A percentile compares a stretch with the other conserved stretches of the same genome.
phyloP scores from a whole-genome alignment of 1,140 invertebrate genomes.

The Leptopilina clavipes region DNA sequence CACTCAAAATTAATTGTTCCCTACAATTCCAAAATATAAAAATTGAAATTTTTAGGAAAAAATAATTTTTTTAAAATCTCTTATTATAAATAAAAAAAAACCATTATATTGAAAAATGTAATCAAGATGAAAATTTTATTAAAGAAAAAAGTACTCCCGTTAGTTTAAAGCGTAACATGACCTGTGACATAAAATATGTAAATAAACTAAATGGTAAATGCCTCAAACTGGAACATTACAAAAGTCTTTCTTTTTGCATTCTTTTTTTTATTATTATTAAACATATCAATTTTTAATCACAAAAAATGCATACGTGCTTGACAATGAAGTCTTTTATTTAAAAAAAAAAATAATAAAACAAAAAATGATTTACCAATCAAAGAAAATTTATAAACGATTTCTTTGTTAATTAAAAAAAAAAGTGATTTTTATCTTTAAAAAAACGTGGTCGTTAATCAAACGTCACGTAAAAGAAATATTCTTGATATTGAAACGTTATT shows the following conservation, averaged over 20 bases:
- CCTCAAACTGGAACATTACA: background rate
- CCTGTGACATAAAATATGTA: constrained; percentile 1
- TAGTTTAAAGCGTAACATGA: background rate
- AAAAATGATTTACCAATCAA: too few species aligned
- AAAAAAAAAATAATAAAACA: too few species aligned
- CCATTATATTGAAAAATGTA: too few species aligned
- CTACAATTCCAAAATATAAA: background rate
- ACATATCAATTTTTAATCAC: background rate
- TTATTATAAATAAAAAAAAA: background rate
- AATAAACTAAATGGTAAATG: background rate
- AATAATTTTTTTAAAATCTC: too few species aligned
- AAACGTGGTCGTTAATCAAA: too few species aligned
- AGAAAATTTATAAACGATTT: too few species aligned
- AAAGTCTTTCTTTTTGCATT: background rate
- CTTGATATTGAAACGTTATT: too few species aligned
- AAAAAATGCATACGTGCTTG: background rate
- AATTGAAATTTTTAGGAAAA: background rate
- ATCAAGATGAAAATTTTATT: background rate
- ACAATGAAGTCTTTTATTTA: background rate
- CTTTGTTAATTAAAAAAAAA: too few species aligned
- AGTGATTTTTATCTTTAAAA: too few species aligned
- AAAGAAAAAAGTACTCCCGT: background rate
- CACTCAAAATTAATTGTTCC: background rate
- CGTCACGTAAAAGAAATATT: too few species aligned
- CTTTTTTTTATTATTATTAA: background rate